Conservation (phyloP, 2,888 invertebrate genomes). For the Drosophila eohydei region DNA sequence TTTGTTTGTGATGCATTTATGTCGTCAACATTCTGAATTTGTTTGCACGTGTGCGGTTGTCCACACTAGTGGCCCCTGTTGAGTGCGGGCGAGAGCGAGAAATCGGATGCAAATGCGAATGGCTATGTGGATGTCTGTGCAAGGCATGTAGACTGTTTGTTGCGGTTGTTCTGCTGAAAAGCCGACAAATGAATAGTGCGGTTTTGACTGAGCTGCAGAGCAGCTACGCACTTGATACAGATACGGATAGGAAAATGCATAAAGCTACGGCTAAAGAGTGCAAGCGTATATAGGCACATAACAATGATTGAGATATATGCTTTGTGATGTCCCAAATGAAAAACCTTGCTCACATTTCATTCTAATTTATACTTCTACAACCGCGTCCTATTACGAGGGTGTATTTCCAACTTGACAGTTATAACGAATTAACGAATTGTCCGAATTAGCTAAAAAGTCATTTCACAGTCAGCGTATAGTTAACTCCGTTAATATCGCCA, state of each 20-base stretch:
- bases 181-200: slow-evolving; percentile 57
- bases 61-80: slow-evolving; percentile 14
- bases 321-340: neutral
- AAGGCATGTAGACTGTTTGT: slow-evolving; percentile 50
- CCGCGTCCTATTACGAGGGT: too few relatives aligned
- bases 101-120: slow-evolving; percentile 2
- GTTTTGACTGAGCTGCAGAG: slow-evolving; percentile 32
- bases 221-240: neutral
- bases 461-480: too few relatives aligned
- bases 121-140: slow-evolving; percentile 1
- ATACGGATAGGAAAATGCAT: neutral
- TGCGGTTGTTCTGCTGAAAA: slow-evolving; percentile 64
- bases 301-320: neutral
- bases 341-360: too few relatives aligned
- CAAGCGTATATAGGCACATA: neutral
- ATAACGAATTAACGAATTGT: too few relatives aligned
- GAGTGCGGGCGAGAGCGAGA: slow-evolving; percentile 6
- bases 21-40: slow-evolving; percentile 35
- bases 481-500: too few relatives aligned
- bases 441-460: too few relatives aligned
- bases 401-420: too few relatives aligned
- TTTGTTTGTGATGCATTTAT: slow-evolving; percentile 55
- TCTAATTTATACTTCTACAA: too few relatives aligned
- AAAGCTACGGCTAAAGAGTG: slow-evolving; percentile 1
- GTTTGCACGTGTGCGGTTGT: slow-evolving; percentile 22